These are phyloP conservation scores for Pegoplata infirma DNA, from an alignment of 2,888 invertebrate species.

Conservation along the genomic window DNA sequence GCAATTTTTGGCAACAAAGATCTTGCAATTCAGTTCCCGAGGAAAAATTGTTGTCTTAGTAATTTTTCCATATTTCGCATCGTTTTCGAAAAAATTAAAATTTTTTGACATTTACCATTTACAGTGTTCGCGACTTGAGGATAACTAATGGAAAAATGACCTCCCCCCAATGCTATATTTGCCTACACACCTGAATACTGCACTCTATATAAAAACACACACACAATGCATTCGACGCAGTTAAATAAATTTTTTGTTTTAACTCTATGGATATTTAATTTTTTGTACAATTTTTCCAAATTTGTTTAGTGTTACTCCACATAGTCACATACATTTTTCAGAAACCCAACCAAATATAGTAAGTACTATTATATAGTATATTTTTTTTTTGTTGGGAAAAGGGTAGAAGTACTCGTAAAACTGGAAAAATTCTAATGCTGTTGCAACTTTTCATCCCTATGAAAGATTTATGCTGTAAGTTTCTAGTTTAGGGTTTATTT, in stretches of 20 bases:
- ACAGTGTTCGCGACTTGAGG: too few relatives aligned
- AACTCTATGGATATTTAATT: background rate
- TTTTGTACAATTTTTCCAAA: constrained; percentile 13
- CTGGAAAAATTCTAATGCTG: constrained; percentile 32
- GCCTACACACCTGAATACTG: too few relatives aligned
- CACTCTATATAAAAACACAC: constrained; percentile 2
- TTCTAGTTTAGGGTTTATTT: constrained; percentile 38
- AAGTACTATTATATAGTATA: background rate
- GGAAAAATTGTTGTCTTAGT: too few relatives aligned
- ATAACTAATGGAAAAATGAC: too few relatives aligned
- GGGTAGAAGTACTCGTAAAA: constrained; percentile 2
- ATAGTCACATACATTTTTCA: background rate
- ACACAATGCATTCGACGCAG: constrained; percentile 37
- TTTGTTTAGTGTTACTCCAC: constrained; percentile 47
- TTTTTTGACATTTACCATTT: too few relatives aligned
- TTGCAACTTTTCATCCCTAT: constrained; percentile 56
- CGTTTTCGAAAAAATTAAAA: too few relatives aligned
- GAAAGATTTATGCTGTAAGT: constrained; percentile 57
- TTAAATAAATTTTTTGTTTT: constrained; percentile 10
- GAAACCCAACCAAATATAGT: background rate
- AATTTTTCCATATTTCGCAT: too few relatives aligned
- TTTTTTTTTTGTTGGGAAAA: background rate
- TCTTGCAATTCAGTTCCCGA: too few relatives aligned
- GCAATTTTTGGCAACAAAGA: too few relatives aligned
- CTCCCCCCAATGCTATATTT: background rate